These are phyloP conservation scores for Glaucopsyche alexis DNA, from an alignment of 2,888 invertebrate species.

Conservation along the genomic window DNA sequence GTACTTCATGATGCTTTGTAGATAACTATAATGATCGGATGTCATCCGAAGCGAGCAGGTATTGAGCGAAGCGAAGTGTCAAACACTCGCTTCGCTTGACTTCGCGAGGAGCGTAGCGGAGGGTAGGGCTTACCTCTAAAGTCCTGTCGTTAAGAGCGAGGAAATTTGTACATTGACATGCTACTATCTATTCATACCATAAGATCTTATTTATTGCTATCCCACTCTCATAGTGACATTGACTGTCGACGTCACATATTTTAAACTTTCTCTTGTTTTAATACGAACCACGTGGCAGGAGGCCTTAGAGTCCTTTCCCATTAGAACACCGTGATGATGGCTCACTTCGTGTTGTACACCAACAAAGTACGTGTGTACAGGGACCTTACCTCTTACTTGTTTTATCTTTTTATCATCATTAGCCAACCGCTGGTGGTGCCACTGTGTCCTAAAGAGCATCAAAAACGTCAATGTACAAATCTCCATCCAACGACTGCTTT, in stretches of 20 bases:
- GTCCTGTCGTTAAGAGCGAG: neutral
- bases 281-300: neutral
- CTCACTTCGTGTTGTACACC: neutral
- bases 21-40: neutral
- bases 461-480: neutral
- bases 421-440: neutral
- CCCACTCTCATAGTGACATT: neutral
- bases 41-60: neutral
- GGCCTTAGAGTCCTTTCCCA: neutral
- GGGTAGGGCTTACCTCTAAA: conserved; percentile 19
- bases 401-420: neutral
- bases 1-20: neutral
- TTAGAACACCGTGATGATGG: neutral
- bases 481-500: conserved; percentile 33
- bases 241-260: neutral
- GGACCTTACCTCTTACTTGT: neutral
- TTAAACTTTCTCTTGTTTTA: neutral
- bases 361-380: too few relatives aligned
- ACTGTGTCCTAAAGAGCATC: neutral
- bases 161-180: neutral
- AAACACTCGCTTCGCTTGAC: neutral
- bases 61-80: neutral
- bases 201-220: neutral
- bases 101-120: neutral
- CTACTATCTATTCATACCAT: neutral